Base-by-base conservation (phyloP, 2,888 invertebrate genomes). In the Ochropleura plecta region DNA sequence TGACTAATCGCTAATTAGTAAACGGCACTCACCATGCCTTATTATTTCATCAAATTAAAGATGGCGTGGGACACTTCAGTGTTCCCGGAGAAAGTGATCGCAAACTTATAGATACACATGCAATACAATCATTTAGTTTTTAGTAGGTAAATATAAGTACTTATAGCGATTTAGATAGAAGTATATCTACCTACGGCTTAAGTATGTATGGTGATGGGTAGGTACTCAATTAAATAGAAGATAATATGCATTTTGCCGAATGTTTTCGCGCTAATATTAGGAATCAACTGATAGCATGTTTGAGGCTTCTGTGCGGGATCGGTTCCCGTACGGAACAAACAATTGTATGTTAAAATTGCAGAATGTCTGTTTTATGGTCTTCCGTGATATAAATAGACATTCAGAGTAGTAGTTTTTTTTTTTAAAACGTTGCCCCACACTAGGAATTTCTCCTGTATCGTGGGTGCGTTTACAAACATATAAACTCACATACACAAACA, bases 11-110 rank as follows among this genome's bases (percentile, higher is more conserved):
- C 12, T 59, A 14, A 20, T 57, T 46, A 30, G 20, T 46, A n/a
- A 16, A 48, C 20, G 46, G 59, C 70, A 60, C 20, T 57, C 14
- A 0, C 20, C 3, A 51, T 60, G 53, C 20, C 18, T n/a, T 12
- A n/a, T 53, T 46, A 70, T 30, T 46, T 64, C 8, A 76, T 64
- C 3, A 46, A 78, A 76, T 62, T 49, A 70, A 68, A 40, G 18
- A 53, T 78, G n/a, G 78, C 48, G 60, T 48, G 53, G 59, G 53
- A 62, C 60, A 72, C 57, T 72, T 42, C 20, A 46, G 57, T 30
- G 30, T 65, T 60, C 73, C 77, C 59, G 72, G 60, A 53, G 64
- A 77, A 77, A 77, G 76, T 72, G 46, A 48, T 59, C 20, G 49
- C 46, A 16, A 42, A 30, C 5, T 42, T n/a, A 70, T 62, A 16